A percentile compares a stretch with the other conserved stretches of the same genome.
phyloP scores from a whole-genome alignment of 2,888 invertebrate genomes.

The Apodemia duryi region DNA sequence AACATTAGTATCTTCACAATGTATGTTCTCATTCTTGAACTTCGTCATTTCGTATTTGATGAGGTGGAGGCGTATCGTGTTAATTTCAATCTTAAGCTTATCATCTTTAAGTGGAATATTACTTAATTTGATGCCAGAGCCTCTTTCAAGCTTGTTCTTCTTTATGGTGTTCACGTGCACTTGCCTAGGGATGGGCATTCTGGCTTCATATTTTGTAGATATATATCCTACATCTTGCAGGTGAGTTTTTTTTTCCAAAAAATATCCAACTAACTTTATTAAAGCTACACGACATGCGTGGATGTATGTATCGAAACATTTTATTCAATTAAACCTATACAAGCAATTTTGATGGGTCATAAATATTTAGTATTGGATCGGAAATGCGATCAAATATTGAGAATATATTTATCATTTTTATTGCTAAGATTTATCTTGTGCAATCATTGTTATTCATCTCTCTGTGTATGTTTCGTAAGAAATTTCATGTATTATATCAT shows the following conservation, averaged over 20 bases:
- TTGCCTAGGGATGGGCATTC: slow-evolving; percentile 64
- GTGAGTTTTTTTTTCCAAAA: slow-evolving; percentile 37
- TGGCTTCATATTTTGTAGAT: slow-evolving; percentile 69
- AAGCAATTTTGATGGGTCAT: too few relatives aligned
- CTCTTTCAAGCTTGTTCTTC: slow-evolving; percentile 60
- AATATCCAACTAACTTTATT: too few relatives aligned
- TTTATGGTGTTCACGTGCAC: slow-evolving; percentile 66
- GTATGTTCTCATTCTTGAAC: slow-evolving; percentile 80
- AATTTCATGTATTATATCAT: too few relatives aligned
- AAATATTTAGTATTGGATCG: too few relatives aligned
- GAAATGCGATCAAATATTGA: too few relatives aligned
- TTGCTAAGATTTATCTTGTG: too few relatives aligned
- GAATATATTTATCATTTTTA: too few relatives aligned
- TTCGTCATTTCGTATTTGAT: slow-evolving; percentile 74
- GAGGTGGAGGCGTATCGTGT: slow-evolving; percentile 72
- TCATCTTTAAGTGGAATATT: slow-evolving; percentile 76
- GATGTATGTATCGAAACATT: too few relatives aligned
- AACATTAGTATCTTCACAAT: slow-evolving; percentile 82
- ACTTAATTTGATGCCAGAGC: slow-evolving; percentile 59
- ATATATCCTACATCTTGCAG: slow-evolving; percentile 66
- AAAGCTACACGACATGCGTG: too few relatives aligned
- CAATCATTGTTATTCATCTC: too few relatives aligned
- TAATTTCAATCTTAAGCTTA: slow-evolving; percentile 66
- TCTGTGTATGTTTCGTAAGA: too few relatives aligned
- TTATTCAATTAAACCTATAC: too few relatives aligned